Base-by-base conservation (phyloP, 2,888 invertebrate species). In the Drosophila prolongata region DNA sequence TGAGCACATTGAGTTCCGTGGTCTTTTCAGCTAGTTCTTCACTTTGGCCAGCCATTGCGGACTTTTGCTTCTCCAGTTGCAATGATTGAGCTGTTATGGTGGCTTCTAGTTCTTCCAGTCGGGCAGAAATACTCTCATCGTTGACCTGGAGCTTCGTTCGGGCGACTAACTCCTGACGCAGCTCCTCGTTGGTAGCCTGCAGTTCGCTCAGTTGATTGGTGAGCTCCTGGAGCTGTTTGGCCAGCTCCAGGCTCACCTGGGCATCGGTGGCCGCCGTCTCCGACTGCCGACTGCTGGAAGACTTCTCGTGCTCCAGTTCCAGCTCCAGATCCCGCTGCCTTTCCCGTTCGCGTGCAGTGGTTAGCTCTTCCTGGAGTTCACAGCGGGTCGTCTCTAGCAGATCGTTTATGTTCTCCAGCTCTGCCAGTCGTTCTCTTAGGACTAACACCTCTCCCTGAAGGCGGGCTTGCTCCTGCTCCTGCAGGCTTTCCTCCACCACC, bases 381-480 rank as follows among this genome's bases (percentile, higher is more conserved):
- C 59, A 49, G 1, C 77, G 80, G 0, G 72, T 64, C 9, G 67
- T 44, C 34, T 86, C 80, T 43, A 90, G 75, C 93, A 97, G 96
- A 91, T 97, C 96, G 54, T 96, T 93, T 76, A 95, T 94, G 83
- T 95, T 94, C 93, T 89, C 88, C 10, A 80, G 68, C 37, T 88
- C 84, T 1, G 70, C 52, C 6, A 80, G 95, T 94, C 34, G 97
- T 96, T 92, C 95, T 95, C 82, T 96, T 96, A 90, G 30, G 19
- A 66, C 59, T 6, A 52, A 42, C 0, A 76, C 64, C 53, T 80
- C 78, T 2, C 64, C 37, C 13, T 80, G 80, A 3, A 80, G 60
- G 6, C 82, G 71, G 0, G 44, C 6, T 13, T 62, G 47, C 42
- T 79, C 72, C 64, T 71, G 77, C 10, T 82, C 79, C 16, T 64